Evolutionary conservation across 2,888 invertebrate species (phyloP), one percentile per base, ranked within the genome.

Genomic region (Hesperia comma): DNA sequence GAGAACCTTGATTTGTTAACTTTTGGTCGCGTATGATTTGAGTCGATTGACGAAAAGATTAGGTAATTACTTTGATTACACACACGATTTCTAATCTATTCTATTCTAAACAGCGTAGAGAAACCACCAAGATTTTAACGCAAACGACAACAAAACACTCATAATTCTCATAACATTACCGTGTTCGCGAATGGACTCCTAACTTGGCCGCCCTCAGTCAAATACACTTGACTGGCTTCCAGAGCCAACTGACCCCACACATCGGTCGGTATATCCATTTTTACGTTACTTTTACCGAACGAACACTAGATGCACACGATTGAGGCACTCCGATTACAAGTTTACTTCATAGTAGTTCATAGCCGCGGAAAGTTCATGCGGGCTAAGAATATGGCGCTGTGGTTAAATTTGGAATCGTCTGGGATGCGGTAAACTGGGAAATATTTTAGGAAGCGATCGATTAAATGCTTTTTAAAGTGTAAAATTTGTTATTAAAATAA

Each of bases 231-330:
- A 76, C 96, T 96, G 63, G 97, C 96, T 88, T 98, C 97, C 69
- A 97, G 93, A 70, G 97, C 97, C 79, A 98, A 92, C 87, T 98
- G 97, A 60, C 97, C 97, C 97, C 97, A 97, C 79, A 98, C 96
- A 93, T 97, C 96, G 63, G 95, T 94, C 57, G 94, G 93, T 74
- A 95, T 91, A 94, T 95, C 95, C 95, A 95, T 95, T 69, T 14
- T 63, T 64, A 60, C 68, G 55, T 72, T 70, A 69, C 63, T 70
- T 71, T 64, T 77, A 80, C 79, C 70, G 72, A 74, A 73, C 70
- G 74, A 69, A 71, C 81, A 84, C 81, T 69, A 74, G 58, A 75
- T 76, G 78, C 75, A 78, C 76, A 70, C 77, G 77, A 75, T 74
- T 33, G 71, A 68, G 76, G 64, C 77, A 74, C 76, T 72, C 71